A percentile compares a stretch with the other conserved stretches of the same genome.
These are phyloP conservation scores for Mesembrinibis cayennensis DNA, from an alignment of 2,113 vertebrate species.

Conservation along the genomic window DNA sequence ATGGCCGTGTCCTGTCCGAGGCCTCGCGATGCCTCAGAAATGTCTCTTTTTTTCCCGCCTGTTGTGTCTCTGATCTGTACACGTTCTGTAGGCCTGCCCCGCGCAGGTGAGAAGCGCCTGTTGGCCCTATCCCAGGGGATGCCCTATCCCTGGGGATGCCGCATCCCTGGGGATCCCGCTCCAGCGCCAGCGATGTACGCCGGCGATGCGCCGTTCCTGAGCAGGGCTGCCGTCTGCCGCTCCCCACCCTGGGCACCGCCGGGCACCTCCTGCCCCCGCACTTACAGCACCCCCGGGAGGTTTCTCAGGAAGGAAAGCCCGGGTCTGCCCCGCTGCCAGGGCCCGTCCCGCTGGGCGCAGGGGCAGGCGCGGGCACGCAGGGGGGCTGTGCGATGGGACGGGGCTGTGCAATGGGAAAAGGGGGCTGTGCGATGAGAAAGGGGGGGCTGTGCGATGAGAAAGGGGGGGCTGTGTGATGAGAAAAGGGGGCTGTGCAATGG, in stretches of 20 bases:
- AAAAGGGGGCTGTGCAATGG: too few relatives aligned
- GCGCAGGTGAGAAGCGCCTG: accelerated
- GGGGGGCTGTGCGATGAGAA: too few relatives aligned
- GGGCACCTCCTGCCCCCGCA: neutral
- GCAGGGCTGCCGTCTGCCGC: neutral
- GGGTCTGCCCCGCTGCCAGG: neutral
- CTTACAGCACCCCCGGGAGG: neutral
- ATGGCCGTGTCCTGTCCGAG: accelerated
- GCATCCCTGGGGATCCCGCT: too few relatives aligned
- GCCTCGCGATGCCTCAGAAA: neutral
- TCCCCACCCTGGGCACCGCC: neutral
- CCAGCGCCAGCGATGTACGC: accelerated
- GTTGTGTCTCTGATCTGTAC: accelerated
- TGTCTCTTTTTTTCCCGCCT: accelerated
- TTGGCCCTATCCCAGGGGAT: neutral
- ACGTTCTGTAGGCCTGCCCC: accelerated
- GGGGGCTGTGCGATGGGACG: too few relatives aligned
- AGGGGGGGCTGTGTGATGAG: too few relatives aligned
- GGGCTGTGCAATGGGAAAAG: too few relatives aligned
- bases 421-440: too few relatives aligned
- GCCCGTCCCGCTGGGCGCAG: neutral
- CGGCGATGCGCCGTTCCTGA: accelerated
- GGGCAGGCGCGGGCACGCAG: too few relatives aligned
- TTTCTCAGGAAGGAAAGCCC: neutral
- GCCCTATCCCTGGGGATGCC: too few relatives aligned